phyloP scores from a whole-genome alignment of 2,113 vertebrate genomes.

The Xenotilapia longispinis region DNA sequence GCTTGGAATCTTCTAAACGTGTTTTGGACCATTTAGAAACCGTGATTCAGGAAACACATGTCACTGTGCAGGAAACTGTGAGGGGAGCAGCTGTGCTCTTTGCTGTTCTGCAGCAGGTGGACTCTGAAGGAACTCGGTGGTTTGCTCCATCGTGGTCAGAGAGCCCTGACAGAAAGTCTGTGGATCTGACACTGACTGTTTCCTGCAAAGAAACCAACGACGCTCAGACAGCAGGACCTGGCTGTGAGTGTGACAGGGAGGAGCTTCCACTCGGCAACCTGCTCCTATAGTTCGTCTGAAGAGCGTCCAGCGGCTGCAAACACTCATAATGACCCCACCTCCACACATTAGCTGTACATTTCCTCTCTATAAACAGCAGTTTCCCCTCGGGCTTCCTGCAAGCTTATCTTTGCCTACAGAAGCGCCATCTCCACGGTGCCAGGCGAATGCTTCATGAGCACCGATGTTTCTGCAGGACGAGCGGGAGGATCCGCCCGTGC shows the following conservation, averaged over 20 bases:
- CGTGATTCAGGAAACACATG: not conserved
- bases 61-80: not conserved
- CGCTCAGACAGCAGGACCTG: not conserved
- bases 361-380: not conserved
- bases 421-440: not conserved
- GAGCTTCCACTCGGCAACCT: not conserved
- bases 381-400: not conserved
- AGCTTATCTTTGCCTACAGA: not conserved
- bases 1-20: not conserved
- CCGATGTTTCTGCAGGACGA: not conserved
- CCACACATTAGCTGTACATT: not conserved
- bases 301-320: not conserved
- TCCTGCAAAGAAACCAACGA: not conserved
- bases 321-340: not conserved
- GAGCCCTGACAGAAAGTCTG: not conserved
- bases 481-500: not conserved
- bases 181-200: not conserved
- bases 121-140: not conserved
- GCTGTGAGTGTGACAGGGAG: not conserved
- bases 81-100: not conserved
- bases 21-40: not conserved
- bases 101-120: not conserved
- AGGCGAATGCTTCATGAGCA: not conserved
- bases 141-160: not conserved
- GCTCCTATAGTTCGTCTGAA: not conserved